Conservation (phyloP, 2,113 vertebrate genomes). For the Hypomesus transpacificus region DNA sequence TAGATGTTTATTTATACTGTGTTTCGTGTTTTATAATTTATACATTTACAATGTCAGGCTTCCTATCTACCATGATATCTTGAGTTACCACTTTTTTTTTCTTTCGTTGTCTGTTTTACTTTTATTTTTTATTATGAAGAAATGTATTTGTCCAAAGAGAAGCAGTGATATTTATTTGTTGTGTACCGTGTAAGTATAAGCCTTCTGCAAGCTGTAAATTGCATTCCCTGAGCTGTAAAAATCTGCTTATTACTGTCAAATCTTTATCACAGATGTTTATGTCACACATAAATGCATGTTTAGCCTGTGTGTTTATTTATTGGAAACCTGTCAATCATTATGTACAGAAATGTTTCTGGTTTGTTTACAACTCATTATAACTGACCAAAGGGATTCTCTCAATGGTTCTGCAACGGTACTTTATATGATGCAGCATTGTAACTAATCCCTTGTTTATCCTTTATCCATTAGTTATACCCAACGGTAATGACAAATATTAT, state of each 20-base stretch:
- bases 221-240: conserved; percentile 89
- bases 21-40: conserved; percentile 99
- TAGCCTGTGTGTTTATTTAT: conserved; percentile 96
- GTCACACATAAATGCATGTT: conserved; percentile 88
- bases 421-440: conserved; percentile 45
- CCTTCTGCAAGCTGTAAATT: conserved; percentile 89
- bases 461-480: too few relatives aligned
- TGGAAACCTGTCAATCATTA: conserved; percentile 85
- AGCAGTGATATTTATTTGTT: conserved; percentile 99
- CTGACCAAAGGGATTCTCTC: conserved; percentile 91
- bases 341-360: conserved; percentile 87
- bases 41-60: conserved; percentile 97
- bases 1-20: conserved; percentile 99
- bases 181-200: conserved; percentile 88
- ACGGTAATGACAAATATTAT: conserved; percentile 45
- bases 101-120: conserved; percentile 52
- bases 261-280: conserved; percentile 81
- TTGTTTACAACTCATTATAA: conserved; percentile 95
- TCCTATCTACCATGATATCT: conserved; percentile 92
- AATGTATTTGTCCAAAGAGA: conserved; percentile 99
- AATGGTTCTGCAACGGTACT: conserved; percentile 64
- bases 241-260: conserved; percentile 77
- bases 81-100: conserved; percentile 65
- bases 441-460: too few relatives aligned
- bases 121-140: conserved; percentile 81